Base-by-base conservation (phyloP, 2,888 invertebrate species). In the Prosopocoilus inquinatus region DNA sequence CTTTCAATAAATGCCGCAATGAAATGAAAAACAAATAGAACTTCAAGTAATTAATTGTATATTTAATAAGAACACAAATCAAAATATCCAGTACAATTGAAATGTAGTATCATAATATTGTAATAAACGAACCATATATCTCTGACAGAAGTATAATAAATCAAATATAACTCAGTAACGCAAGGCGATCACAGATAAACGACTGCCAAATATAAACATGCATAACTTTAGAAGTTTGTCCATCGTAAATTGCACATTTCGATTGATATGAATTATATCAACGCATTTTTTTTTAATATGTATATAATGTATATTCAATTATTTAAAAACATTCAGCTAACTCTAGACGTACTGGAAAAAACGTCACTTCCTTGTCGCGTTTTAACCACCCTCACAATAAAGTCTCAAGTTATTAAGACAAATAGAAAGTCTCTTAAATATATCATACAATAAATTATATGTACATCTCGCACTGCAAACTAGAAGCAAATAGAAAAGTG, bases 311-410 rank as follows among this genome's bases (percentile, higher is more conserved):
- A 75, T 75, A 75, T 75, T 76, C 74, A 76, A 75, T 75, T 74
- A 75, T 75, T 75, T 74, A 74, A 76, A 77, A 77, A 77, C 77
- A 77, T 76, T 76, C 73, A 76, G 69, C 76, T 77, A 75, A 73
- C 60, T 71, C 75, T 75, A 75, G 63, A 64, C 62, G 72, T 72
- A 72, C 72, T 71, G 72, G 70, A 70, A 59, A 67, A 67, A 65
- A 11, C 34, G 52, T 53, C 33, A 28, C 43, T 48, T 45, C 13
- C 50, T 34, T 36, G 41, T 28, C 20, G 20, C 20, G 20, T 28
- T 28, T 28, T 28, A 28, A 28, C 20, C 20, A 28, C 20, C 20
- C 20, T 28, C 20, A 28, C 20, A 28, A 28, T 28, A 28, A 28
- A 28, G 20, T 28, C 20, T 28, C 20, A 28, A 28, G 20, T 28